Conservation (phyloP, 1,140 invertebrate species). For the Marisa cornuarietis region DNA sequence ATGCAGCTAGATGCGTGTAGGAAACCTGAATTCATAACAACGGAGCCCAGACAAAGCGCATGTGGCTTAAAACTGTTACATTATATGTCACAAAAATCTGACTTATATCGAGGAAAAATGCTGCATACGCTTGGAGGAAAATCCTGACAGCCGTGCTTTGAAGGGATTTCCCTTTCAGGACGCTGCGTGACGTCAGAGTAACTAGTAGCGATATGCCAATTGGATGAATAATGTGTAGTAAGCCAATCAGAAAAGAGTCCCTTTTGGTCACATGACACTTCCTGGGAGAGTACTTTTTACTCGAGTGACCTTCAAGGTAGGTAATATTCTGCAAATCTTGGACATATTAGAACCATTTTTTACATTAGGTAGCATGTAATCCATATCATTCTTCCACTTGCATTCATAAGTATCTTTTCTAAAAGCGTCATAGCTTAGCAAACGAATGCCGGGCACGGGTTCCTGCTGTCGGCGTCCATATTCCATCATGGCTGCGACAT, state of each 20-base stretch:
- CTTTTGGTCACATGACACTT: constrained; percentile 27
- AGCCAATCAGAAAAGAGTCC: constrained; percentile 29
- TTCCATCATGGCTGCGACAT: constrained; percentile 22
- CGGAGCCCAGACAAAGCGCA: no score
- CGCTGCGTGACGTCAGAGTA: constrained; percentile 24
- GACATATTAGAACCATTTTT: background rate
- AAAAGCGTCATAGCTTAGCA: background rate
- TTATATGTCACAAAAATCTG: no score
- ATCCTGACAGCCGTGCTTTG: no score
- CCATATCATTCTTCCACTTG: background rate
- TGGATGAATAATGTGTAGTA: constrained; percentile 27
- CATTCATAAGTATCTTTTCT: background rate
- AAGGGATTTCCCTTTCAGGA: constrained; percentile 26
- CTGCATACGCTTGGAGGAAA: no score
- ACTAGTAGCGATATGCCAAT: constrained; percentile 26
- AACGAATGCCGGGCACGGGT: background rate
- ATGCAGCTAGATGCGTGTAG: no score
- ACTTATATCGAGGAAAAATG: no score
- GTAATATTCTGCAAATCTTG: constrained; percentile 15
- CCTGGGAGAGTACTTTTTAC: constrained; percentile 20
- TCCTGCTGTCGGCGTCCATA: constrained; percentile 10
- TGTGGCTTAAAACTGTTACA: no score
- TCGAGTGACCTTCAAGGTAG: constrained; percentile 29
- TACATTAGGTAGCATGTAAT: background rate
- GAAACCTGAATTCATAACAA: no score